Conservation (phyloP, 2,113 vertebrate species). For the Heterotilapia buettikoferi region DNA sequence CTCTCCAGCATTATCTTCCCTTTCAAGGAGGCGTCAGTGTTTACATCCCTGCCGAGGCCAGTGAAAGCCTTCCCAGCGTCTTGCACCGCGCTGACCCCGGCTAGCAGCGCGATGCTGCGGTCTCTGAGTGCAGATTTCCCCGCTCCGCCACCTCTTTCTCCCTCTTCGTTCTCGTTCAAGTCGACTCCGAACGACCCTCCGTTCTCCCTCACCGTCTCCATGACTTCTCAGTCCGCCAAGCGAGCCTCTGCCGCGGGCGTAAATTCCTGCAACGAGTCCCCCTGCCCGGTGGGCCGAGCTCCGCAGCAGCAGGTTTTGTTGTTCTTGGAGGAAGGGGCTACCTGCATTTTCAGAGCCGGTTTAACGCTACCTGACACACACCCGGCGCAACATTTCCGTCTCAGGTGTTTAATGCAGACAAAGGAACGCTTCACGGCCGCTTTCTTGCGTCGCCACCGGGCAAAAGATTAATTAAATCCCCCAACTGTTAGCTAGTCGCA, state of each 20-base stretch:
- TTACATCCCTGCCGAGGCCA: constrained; percentile 38
- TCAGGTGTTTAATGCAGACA: neutral
- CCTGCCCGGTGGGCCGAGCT: constrained; percentile 42
- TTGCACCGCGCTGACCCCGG: constrained; percentile 31
- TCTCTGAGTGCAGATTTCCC: neutral
- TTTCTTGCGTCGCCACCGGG: neutral
- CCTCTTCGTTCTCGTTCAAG: constrained; percentile 61
- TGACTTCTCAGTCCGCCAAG: constrained; percentile 47
- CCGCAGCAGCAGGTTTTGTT: constrained; percentile 48
- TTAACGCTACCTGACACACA: neutral
- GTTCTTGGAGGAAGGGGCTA: constrained; percentile 48
- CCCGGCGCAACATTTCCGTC: neutral
- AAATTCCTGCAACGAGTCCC: constrained; percentile 20
- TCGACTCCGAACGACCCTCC: constrained; percentile 42
- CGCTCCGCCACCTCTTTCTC: neutral
- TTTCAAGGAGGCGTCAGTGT: neutral
- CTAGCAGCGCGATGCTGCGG: neutral
- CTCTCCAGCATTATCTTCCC: constrained; percentile 15
- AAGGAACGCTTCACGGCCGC: neutral
- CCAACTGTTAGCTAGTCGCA: neutral
- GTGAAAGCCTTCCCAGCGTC: constrained; percentile 26
- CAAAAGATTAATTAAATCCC: constrained; percentile 20
- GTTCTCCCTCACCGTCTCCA: constrained; percentile 52
- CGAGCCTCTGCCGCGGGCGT: constrained; percentile 12
- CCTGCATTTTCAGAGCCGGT: constrained; percentile 54